Base-by-base conservation (phyloP, 2,888 invertebrate genomes). In the Lutraria lutraria region DNA sequence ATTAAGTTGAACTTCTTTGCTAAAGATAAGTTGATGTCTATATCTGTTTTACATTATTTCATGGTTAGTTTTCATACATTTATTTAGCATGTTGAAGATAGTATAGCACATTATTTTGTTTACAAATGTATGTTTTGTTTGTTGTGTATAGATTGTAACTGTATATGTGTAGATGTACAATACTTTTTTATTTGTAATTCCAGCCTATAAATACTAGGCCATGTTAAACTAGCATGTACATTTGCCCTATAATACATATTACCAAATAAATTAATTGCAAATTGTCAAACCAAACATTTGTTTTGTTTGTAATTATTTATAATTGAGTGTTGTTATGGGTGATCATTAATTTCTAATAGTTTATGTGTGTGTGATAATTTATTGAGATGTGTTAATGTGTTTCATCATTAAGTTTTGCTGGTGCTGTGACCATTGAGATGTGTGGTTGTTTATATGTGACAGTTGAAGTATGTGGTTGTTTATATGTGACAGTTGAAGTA, bases 221-320 rank as follows among this genome's bases (percentile, higher is more conserved):
- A 87, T 85, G 87, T 90, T 90, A 90, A 86, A 86, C 83, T 80
- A 86, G 88, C 90, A 90, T 90, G 90, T 90, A 90, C 52, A 90
- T 90, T 88, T 90, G 90, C 88, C 88, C 80, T 87, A 83, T 84
- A 85, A 88, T 88, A 88, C 56, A 88, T 87, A 87, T 81, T 87
- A 72, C 81, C 72, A 81, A 88, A 88, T 56, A 89, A 88, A 83
- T 80, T 86, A 68, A 86, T 81, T 82, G 82, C 63, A 81, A 79
- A 86, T 43, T 86, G 56, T 56, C 16, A 56, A 15, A 56, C 13
- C 56, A 56, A 56, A 15, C 56, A 56, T 56, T 56, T 3, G 3
- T 56, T 56, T n/a, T n/a, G n/a, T n/a, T n/a, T n/a, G n/a, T n/a
- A n/a, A n/a, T n/a, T 56, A 19, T 56, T 56, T 56, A 13, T 56